Evolutionary conservation across 1,140 invertebrate species (phyloP), one percentile per base, ranked within the genome.

Genomic region (Drosophila sucinea): DNA sequence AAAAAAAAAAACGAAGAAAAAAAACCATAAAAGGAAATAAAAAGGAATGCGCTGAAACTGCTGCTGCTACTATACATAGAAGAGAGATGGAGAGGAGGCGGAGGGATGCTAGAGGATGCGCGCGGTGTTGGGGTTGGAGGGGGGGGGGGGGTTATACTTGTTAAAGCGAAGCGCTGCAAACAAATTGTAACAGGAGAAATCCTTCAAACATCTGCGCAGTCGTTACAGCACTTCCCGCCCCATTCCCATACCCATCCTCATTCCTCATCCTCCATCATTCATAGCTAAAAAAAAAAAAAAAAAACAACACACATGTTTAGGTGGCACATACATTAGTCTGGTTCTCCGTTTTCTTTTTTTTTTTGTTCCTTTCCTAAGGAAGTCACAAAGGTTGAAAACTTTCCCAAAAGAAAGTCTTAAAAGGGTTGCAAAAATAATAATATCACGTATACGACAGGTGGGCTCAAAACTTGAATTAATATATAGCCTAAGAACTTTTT

Each of bases 161-260:
- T 81, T 66, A 73, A 79, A 82, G 83, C 71, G 65, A 79, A 74
- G 71, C 65, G 66, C 55, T 47, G 54, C 71, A 73, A 69, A 77
- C 70, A 76, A 82, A 87, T 87, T 86, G 67, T 86, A 82, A 87
- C 85, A 79, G 44, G 44, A 51, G 82, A 87, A 86, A 86, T 86
- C 82, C 82, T 87, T 86, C 83, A 87, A 86, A 86, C 82, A 86
- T 86, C 83, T 87, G 82, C 69, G 75, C 66, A 51, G 44, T 25
- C 44, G 44, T 51, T 51, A 55, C 38, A 44, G n/a, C 25, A 17
- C 25, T 11, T 51, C 38, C 1, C 1, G 8, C 40, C 6, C 60
- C 73, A 27, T 47, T 47, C 44, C 11, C 33, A 30, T 47, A 23
- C 32, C 54, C 55, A 17, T 17, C 17, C 17, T 17, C 67, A 35